Conservation (phyloP, 2,797 vertebrate genomes). For the Rhabdomys pumilio region DNA sequence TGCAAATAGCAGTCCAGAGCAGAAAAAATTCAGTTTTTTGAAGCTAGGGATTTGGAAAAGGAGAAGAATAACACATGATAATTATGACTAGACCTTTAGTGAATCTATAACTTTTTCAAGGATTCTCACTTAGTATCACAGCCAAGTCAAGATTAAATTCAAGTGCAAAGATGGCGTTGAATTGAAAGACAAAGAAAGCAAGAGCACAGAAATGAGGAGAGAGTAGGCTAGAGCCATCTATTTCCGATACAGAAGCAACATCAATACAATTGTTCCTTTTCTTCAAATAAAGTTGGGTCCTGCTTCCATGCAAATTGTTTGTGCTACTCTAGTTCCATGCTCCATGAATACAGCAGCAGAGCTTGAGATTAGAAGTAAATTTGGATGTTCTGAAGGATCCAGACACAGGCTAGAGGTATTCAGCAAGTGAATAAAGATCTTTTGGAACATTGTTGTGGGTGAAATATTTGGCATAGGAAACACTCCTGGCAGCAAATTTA, state of each 20-base stretch:
- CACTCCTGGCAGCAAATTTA: conserved; percentile 36
- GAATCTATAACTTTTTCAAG: neutral
- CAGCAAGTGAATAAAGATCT: conserved; percentile 62
- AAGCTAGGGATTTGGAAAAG: neutral
- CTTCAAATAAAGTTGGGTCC: neutral
- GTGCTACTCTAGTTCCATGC: neutral
- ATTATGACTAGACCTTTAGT: neutral
- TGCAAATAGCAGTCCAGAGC: neutral
- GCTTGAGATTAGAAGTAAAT: conserved; percentile 51
- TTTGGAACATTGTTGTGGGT: conserved; percentile 61
- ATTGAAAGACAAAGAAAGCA: neutral
- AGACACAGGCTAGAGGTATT: conserved; percentile 8
- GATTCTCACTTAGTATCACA: neutral
- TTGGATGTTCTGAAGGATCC: conserved; percentile 42
- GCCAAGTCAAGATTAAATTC: neutral
- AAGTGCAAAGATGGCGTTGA: neutral
- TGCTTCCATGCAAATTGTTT: neutral
- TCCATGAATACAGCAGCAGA: neutral
- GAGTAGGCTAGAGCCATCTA: neutral
- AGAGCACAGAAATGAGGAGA: neutral
- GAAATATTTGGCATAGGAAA: conserved; percentile 67
- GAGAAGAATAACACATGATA: neutral
- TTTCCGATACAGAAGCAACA: neutral
- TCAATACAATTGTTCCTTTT: neutral
- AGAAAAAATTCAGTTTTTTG: neutral